These are phyloP conservation scores for Metaphire vulgaris DNA, from an alignment of 1,140 invertebrate genomes.

Conservation along the genomic window DNA sequence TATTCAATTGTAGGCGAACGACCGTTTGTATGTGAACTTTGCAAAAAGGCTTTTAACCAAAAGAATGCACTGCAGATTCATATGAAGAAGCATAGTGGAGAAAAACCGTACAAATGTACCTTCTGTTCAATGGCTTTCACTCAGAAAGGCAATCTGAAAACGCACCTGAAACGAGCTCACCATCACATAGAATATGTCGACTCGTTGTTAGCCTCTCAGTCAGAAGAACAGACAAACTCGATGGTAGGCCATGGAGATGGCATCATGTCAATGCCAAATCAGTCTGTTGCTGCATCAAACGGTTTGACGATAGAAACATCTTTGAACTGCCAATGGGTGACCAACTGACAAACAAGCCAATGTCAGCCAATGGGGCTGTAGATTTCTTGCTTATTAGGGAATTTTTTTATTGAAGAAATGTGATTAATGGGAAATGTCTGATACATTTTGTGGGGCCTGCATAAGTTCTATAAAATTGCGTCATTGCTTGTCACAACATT, in stretches of 20 bases:
- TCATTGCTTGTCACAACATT: no score
- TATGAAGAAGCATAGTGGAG: conserved; percentile 75
- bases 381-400: no score
- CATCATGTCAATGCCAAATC: no score
- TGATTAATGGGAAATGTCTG: no score
- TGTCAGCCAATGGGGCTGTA: no score
- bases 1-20: conserved; percentile 41
- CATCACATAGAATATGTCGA: conserved; percentile 28
- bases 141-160: conserved; percentile 60
- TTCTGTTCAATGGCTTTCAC: conserved; percentile 72
- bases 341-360: no score
- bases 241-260: no score
- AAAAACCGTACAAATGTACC: conserved; percentile 70
- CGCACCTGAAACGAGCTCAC: conserved; percentile 58
- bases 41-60: conserved; percentile 50
- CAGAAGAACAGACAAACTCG: background rate
- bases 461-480: no score
- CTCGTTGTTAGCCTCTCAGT: background rate
- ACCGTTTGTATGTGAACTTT: conserved; percentile 47
- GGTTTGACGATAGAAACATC: background rate
- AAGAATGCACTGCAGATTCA: conserved; percentile 60
- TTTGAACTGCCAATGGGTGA: no score
- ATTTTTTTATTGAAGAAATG: no score
- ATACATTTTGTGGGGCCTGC: no score
- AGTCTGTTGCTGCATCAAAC: background rate